phyloP scores from a whole-genome alignment of 2,797 vertebrate genomes.

The Acanthis flammea region DNA sequence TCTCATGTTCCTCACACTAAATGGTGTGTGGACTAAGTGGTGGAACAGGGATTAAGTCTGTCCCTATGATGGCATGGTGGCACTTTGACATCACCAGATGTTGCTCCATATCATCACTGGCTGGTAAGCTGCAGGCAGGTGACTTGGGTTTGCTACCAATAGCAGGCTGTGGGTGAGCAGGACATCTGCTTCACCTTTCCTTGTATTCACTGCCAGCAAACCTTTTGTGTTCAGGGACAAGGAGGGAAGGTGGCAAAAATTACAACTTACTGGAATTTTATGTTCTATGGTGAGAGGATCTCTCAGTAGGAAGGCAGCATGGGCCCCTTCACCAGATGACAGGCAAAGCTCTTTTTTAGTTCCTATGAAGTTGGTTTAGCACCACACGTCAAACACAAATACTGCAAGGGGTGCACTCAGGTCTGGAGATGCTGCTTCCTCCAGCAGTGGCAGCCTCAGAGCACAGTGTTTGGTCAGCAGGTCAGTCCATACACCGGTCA shows the following conservation, averaged over 20 bases:
- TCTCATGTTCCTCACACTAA: neutral
- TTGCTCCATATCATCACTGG: neutral
- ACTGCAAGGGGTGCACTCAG: neutral
- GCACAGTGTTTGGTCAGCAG: neutral
- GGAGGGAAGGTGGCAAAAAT: neutral
- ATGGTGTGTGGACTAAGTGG: neutral
- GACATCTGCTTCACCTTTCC: neutral
- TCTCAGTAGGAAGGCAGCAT: neutral
- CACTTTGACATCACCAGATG: neutral
- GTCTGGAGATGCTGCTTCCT: neutral
- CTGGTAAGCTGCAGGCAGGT: neutral
- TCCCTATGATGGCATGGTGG: neutral
- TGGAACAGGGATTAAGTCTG: neutral
- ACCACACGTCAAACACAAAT: fast-evolving
- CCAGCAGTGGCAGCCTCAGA: neutral
- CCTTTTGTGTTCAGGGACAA: neutral
- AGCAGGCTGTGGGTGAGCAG: neutral
- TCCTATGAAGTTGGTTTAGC: neutral
- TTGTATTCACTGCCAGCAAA: neutral
- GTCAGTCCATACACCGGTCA: neutral
- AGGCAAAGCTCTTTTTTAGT: neutral
- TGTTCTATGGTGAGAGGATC: neutral
- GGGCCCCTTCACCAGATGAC: neutral
- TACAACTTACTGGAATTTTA: neutral
- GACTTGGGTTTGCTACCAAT: neutral